phyloP scores from a whole-genome alignment of 2,797 vertebrate genomes.

The Stomatorhinus walkeri region DNA sequence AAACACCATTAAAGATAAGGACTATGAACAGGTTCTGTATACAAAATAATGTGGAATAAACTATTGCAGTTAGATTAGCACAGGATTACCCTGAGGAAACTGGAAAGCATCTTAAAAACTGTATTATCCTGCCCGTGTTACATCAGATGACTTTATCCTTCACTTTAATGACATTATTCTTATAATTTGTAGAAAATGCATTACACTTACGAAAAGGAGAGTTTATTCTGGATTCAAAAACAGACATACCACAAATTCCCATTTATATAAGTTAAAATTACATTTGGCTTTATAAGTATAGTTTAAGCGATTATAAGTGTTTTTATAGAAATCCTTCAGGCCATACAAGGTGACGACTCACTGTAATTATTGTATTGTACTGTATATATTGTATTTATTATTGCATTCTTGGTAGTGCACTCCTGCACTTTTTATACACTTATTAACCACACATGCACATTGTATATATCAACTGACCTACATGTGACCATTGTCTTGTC shows the following conservation, averaged over 20 bases:
- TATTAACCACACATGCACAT: neutral
- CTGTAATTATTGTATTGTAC: neutral
- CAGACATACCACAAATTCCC: neutral
- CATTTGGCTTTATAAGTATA: neutral
- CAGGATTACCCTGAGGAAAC: neutral
- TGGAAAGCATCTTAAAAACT: neutral
- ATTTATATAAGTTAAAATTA: neutral
- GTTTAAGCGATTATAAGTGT: neutral
- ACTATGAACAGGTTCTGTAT: neutral
- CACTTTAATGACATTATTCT: neutral
- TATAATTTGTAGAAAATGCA: neutral
- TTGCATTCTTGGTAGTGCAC: neutral
- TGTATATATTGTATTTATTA: neutral
- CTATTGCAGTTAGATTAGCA: neutral
- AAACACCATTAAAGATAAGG: neutral
- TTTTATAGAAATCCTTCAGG: neutral
- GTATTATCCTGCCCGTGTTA: neutral
- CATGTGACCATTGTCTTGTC: neutral
- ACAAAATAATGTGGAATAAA: neutral
- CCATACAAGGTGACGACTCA: neutral
- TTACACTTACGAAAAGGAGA: neutral
- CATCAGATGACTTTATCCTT: too few species aligned
- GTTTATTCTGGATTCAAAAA: neutral
- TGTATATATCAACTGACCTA: neutral
- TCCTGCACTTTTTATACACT: neutral